Conservation (phyloP, 2,888 invertebrate genomes). For the Diloba caeruleocephala region DNA sequence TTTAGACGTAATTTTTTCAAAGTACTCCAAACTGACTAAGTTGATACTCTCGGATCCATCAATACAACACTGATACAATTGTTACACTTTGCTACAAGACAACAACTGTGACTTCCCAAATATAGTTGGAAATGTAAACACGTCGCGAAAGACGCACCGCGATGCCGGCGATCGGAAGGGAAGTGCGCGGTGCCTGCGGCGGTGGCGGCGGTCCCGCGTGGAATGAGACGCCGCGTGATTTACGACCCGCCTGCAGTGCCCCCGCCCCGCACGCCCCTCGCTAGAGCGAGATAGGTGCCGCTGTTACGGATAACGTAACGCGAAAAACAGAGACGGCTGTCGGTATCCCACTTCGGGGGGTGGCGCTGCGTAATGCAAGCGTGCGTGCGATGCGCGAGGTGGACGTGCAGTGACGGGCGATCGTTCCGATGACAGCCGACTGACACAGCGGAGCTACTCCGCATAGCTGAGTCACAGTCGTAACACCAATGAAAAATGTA, state of each 20-base stretch:
- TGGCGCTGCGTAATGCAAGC: slow-evolving; percentile 89
- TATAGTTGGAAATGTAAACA: slow-evolving; percentile 81
- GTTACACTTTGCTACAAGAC: slow-evolving; percentile 73
- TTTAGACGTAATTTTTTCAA: slow-evolving; percentile 83
- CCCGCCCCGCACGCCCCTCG: slow-evolving; percentile 83
- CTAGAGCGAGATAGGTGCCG: slow-evolving; percentile 71
- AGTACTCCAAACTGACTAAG: slow-evolving; percentile 73
- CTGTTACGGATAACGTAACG: slow-evolving; percentile 39
- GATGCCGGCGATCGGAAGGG: slow-evolving; percentile 82
- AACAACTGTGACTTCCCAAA: slow-evolving; percentile 77
- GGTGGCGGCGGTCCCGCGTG: slow-evolving; percentile 88
- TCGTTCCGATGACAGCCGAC: slow-evolving; percentile 85
- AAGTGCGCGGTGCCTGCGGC: slow-evolving; percentile 88
- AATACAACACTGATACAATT: slow-evolving; percentile 75
- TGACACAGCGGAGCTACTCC: slow-evolving; percentile 79
- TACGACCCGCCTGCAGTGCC: slow-evolving; percentile 89
- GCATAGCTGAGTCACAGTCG: slow-evolving; percentile 81
- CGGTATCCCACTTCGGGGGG: slow-evolving; percentile 80
- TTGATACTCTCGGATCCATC: slow-evolving; percentile 79
- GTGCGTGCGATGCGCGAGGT: slow-evolving; percentile 88
- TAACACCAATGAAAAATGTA: slow-evolving; percentile 76
- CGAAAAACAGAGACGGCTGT: slow-evolving; percentile 75
- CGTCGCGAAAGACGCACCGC: slow-evolving; percentile 87
- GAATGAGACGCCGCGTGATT: slow-evolving; percentile 89
- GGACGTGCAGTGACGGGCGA: slow-evolving; percentile 87